phyloP scores from a whole-genome alignment of 2,113 vertebrate species.

The Mustela nigripes region DNA sequence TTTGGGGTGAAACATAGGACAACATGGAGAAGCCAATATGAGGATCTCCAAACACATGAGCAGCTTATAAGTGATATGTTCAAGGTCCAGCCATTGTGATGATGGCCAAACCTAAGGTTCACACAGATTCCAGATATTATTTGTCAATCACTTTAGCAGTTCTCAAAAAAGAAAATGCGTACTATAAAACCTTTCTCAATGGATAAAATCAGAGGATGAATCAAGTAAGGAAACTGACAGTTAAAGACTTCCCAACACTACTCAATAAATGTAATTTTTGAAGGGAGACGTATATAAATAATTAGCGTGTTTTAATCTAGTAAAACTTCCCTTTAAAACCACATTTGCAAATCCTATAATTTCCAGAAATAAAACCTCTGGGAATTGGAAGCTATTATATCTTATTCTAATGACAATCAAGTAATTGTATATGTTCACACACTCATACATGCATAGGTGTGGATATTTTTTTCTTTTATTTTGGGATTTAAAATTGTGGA shows the following conservation, averaged over 20 bases:
- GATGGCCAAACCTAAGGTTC: too few species aligned
- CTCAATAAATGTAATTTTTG: constrained; percentile 24
- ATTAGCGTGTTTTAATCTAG: constrained; percentile 23
- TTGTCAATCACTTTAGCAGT: too few species aligned
- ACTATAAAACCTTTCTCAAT: not conserved
- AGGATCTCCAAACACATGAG: too few species aligned
- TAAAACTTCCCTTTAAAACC: constrained; percentile 49
- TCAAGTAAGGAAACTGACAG: not conserved
- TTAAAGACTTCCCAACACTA: not conserved
- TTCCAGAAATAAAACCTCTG: not conserved
- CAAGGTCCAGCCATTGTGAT: too few species aligned
- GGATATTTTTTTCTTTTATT: not conserved
- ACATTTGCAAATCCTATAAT: not conserved
- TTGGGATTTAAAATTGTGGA: constrained; percentile 59
- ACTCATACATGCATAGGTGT: not conserved
- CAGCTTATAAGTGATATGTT: too few species aligned
- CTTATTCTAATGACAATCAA: constrained; percentile 39
- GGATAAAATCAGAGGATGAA: not conserved
- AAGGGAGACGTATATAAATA: constrained; percentile 35
- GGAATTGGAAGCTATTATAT: not conserved
- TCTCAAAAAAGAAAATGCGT: not conserved
- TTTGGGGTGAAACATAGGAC: too few species aligned
- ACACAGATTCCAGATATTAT: too few species aligned
- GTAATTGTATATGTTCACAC: not conserved
- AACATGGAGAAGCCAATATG: too few species aligned